A percentile compares a stretch with the other conserved stretches of the same genome.
These are phyloP conservation scores for Nomada ferruginata DNA, from an alignment of 2,888 invertebrate species.

Conservation along the genomic window DNA sequence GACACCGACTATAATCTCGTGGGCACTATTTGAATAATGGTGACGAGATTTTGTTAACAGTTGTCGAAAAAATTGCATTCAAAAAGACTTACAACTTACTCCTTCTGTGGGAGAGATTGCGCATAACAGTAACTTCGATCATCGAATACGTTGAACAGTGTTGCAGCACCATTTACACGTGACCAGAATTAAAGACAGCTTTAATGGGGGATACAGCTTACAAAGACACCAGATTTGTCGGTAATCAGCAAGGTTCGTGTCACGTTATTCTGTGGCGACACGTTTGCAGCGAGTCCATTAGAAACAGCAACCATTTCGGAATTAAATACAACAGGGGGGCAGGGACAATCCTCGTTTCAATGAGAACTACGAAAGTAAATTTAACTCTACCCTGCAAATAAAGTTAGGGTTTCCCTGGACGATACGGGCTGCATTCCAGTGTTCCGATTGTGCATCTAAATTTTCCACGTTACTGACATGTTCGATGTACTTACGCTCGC, in stretches of 20 bases:
- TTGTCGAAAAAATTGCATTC: too few relatives aligned
- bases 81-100: too few relatives aligned
- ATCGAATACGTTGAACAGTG: not conserved
- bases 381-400: conserved; percentile 21
- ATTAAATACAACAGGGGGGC: conserved; percentile 9
- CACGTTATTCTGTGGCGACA: not conserved
- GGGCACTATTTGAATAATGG: too few relatives aligned
- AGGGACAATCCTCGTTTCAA: not conserved
- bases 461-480: conserved; percentile 47
- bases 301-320: not conserved
- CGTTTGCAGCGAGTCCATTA: not conserved
- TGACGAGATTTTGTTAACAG: too few relatives aligned
- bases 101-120: not conserved
- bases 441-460: conserved; percentile 33
- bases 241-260: not conserved
- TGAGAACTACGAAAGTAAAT: conserved; percentile 35
- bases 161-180: not conserved
- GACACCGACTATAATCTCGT: too few relatives aligned
- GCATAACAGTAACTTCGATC: not conserved
- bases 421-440: not conserved
- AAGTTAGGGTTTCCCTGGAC: not conserved
- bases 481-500: conserved; percentile 26
- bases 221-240: not conserved
- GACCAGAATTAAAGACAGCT: not conserved
- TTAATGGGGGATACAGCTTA: not conserved